Conservation (phyloP, 2,113 vertebrate species). For the Hippopotamus amphibius region DNA sequence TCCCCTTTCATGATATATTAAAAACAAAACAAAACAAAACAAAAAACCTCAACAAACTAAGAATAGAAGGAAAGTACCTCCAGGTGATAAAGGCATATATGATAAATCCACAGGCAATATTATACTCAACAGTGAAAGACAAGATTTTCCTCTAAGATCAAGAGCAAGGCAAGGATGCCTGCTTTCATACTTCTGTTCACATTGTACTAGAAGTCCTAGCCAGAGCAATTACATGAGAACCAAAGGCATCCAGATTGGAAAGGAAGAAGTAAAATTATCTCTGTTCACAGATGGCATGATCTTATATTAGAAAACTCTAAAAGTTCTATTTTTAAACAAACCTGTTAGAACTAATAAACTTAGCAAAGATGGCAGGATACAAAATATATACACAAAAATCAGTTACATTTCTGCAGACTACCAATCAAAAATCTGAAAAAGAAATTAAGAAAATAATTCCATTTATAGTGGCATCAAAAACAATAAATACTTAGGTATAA, state of each 20-base stretch:
- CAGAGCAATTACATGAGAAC: background rate
- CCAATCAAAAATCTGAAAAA: background rate
- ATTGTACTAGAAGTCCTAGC: background rate
- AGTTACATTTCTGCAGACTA: background rate
- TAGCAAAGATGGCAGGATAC: background rate
- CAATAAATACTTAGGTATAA: background rate
- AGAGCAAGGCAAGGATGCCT: background rate
- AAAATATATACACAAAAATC: background rate
- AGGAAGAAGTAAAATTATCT: background rate
- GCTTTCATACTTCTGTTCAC: background rate
- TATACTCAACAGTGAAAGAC: background rate
- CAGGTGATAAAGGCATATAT: background rate
- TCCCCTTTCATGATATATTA: background rate
- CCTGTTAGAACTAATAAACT: background rate
- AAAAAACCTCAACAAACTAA: background rate
- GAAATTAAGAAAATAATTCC: background rate
- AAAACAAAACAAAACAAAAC: background rate
- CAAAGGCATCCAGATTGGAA: background rate
- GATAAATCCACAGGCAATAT: background rate
- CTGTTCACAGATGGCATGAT: background rate
- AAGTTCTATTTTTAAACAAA: background rate
- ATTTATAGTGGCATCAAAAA: background rate
- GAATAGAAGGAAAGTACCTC: background rate
- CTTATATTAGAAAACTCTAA: background rate
- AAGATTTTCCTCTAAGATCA: background rate